phyloP scores from a whole-genome alignment of 2,113 vertebrate genomes.

The Mustela nigripes region DNA sequence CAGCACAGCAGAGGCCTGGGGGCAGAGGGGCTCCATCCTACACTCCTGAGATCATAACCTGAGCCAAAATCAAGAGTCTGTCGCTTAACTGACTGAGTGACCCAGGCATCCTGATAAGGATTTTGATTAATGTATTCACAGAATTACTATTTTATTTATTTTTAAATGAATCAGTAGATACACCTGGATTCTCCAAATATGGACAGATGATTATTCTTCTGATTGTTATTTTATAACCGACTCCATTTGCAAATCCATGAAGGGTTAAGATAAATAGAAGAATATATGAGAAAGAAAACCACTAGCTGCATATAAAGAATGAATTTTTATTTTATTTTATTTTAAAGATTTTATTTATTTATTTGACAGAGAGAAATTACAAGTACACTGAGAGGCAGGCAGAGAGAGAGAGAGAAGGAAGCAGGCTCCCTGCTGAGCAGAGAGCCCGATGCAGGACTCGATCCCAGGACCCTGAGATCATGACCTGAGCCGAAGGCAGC shows the following conservation, averaged over 20 bases:
- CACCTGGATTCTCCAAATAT: constrained; percentile 33
- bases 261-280: background rate
- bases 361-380: too few relatives aligned
- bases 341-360: background rate
- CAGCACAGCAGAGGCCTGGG: background rate
- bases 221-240: background rate
- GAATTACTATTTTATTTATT: background rate
- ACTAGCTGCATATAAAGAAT: background rate
- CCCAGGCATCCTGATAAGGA: background rate
- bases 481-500: too few relatives aligned
- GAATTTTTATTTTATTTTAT: background rate
- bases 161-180: constrained; percentile 4
- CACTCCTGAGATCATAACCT: background rate
- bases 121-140: background rate
- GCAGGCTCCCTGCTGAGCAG: too few relatives aligned
- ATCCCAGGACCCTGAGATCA: too few relatives aligned
- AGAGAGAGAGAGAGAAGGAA: too few relatives aligned
- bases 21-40: background rate
- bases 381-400: too few relatives aligned
- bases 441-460: too few relatives aligned
- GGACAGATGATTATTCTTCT: constrained; percentile 1
- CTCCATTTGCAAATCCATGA: constrained; percentile 39
- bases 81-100: background rate
- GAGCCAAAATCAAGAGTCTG: background rate
- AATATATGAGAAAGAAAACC: background rate